These are phyloP conservation scores for Columba livia DNA, from an alignment of 2,113 vertebrate genomes.

Conservation along the genomic window DNA sequence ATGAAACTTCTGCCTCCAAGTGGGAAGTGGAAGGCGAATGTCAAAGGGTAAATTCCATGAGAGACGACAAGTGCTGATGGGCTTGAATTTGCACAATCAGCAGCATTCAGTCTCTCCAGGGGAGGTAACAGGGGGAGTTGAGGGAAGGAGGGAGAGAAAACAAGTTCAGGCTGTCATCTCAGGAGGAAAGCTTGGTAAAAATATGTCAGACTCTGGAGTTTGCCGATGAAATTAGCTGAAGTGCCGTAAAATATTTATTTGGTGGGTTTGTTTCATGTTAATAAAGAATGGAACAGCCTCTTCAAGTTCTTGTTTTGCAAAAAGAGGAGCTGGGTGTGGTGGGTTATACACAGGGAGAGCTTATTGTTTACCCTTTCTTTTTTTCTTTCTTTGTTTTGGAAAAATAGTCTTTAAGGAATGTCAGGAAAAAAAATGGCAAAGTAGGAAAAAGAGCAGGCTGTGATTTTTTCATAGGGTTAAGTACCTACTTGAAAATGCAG, in stretches of 20 bases:
- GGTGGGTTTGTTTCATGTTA: slow-evolving; percentile 26
- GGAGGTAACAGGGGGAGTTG: background rate
- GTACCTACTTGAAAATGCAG: slow-evolving; percentile 26
- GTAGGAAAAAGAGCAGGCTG: background rate
- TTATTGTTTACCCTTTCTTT: slow-evolving; percentile 11
- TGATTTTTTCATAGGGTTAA: slow-evolving; percentile 46
- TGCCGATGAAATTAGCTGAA: slow-evolving; percentile 51
- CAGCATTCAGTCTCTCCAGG: slow-evolving; percentile 20
- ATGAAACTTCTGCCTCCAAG: slow-evolving; percentile 37
- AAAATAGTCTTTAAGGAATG: background rate
- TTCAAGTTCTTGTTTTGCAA: slow-evolving; percentile 46
- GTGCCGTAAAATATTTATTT: slow-evolving; percentile 66
- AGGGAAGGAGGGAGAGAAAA: slow-evolving; percentile 9
- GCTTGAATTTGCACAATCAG: slow-evolving; percentile 46
- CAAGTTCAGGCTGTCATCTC: background rate
- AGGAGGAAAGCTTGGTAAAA: slow-evolving; percentile 54
- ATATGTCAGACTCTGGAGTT: slow-evolving; percentile 25
- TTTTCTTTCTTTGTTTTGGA: background rate
- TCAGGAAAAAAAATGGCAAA: background rate
- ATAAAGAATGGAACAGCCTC: background rate
- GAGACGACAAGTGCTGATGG: slow-evolving; percentile 48
- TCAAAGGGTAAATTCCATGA: slow-evolving; percentile 60
- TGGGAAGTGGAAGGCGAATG: background rate
- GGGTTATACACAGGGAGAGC: background rate
- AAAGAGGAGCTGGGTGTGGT: slow-evolving; percentile 23